Evolutionary conservation across 2,797 vertebrate species (phyloP), one percentile per base, ranked within the genome.

Genomic region (Sebastes matsubarae): DNA sequence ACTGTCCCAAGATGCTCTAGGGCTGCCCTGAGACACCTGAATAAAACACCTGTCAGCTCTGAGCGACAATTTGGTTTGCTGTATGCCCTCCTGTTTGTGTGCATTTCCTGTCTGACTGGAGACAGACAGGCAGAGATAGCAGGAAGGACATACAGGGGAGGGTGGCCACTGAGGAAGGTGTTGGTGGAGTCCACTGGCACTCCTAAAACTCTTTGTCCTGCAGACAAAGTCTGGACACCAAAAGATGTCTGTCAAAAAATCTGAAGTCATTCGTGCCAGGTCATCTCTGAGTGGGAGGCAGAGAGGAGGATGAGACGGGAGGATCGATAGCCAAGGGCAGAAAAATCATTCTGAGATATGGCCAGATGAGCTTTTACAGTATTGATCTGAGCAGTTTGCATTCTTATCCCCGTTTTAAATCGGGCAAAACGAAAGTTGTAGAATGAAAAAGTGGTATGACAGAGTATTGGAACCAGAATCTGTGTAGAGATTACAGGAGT

Each of bases 191-290:
- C 54, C 22, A 52, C 12, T 75, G n/a, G 24, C 46, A 24, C 16
- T 64, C 30, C 24, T 58, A 32, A 34, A 67, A 63, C 50, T 76
- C 61, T 29, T 68, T n/a, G 34, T 52, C 65, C 50, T 36, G 13
- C 68, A 83, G 16, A 75, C 29, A 96, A 79, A 1, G 94, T 87
- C 75, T 94, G 93, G 16, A 95, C 29, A 87, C 7, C 36, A 93
- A 94, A 2, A 89, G 93, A 32, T 87, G 87, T 25, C 91, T 94
- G 75, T 80, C 88, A 52, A 79, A 46, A 42, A 91, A n/a, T 92
- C 87, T 73, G 88, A 93, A 81, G 89, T 93, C 52, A 94, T 87
- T 52, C 92, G 91, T 32, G 93, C 79, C 75, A 95, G 87, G 85
- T 96, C 93, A 34, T 95, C 94, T 84, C 94, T 75, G 80, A 75